Evolutionary conservation across 2,888 invertebrate genomes (phyloP), one percentile per base, ranked within the genome.

Genomic region (Drosophila trichaetosa): DNA sequence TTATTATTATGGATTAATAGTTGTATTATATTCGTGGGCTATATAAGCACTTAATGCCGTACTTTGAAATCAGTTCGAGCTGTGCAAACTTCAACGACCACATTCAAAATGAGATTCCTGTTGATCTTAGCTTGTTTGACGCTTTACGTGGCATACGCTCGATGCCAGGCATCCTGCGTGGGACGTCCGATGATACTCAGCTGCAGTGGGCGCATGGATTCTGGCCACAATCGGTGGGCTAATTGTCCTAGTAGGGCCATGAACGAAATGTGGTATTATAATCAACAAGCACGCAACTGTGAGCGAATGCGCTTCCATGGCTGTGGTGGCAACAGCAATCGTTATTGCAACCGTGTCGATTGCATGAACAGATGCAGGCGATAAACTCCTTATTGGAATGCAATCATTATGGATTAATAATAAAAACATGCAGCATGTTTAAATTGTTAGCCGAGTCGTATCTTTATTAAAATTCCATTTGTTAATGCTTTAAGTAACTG

Each of bases 311-410:
- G 8, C 0, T 72, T 40, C 16, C 5, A n/a, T 2, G 53, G 58
- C 11, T 72, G 71, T 18, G 73, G 36, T 8, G 34, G 58, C 29
- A 64, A 53, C 4, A 31, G 7, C 18, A 58, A 64, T 49, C 63
- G 64, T 6, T 58, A 48, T 40, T 71, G 72, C 29, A 36, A 46
- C 2, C 48, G 31, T 16, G 6, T 3, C 10, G 48, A 46, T 40
- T 71, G 57, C 2, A 24, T 51, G 4, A 34, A 16, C 11, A 49
- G 4, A 18, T 59, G 59, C 34, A 18, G 27, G 13, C 36, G 36
- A 29, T 51, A 29, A 51, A 6, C 18, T 11, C 2, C 18, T 1
- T 21, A 13, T 42, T 21, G 11, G 21, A 42, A 13, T 21, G 11
- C 21, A 34, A 34, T 34, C 13, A 34, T 34, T 18, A n/a, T 40